These are phyloP conservation scores for Sphenodon punctatus DNA, from an alignment of 2,797 vertebrate species.

Conservation along the genomic window DNA sequence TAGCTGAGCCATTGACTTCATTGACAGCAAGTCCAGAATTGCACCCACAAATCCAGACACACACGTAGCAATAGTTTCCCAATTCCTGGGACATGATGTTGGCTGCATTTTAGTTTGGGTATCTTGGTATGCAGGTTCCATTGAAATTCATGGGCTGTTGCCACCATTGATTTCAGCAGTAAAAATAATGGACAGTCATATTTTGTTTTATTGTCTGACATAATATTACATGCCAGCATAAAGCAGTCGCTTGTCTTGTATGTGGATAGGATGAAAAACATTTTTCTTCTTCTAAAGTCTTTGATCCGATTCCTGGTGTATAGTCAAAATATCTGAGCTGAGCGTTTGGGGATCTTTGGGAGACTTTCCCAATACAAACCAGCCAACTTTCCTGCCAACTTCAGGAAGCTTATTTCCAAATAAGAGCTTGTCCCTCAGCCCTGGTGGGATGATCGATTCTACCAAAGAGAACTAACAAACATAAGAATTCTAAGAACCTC, in stretches of 20 bases:
- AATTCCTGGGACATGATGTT: slow-evolving; percentile 52
- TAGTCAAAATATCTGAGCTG: neutral
- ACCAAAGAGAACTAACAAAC: no score
- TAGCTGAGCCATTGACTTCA: no score
- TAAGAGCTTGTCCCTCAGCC: no score
- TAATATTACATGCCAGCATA: neutral
- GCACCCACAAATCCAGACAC: neutral
- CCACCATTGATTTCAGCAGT: slow-evolving; percentile 48
- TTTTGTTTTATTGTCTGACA: slow-evolving; percentile 36
- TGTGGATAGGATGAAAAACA: neutral
- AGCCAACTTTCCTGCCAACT: no score
- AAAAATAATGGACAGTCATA: slow-evolving; percentile 58
- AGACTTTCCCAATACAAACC: no score
- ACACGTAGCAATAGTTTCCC: slow-evolving; percentile 35
- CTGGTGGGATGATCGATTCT: no score
- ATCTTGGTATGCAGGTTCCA: slow-evolving; percentile 43
- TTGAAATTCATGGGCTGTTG: slow-evolving; percentile 48
- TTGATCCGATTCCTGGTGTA: no score
- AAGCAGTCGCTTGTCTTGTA: slow-evolving; percentile 24
- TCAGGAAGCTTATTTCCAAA: no score
- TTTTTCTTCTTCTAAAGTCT: neutral
- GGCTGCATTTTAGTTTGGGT: slow-evolving; percentile 58
- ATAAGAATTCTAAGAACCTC: no score
- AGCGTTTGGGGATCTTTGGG: no score
- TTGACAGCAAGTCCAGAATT: no score